Conservation (phyloP, 2,113 vertebrate genomes). For the Regulus satrapa region DNA sequence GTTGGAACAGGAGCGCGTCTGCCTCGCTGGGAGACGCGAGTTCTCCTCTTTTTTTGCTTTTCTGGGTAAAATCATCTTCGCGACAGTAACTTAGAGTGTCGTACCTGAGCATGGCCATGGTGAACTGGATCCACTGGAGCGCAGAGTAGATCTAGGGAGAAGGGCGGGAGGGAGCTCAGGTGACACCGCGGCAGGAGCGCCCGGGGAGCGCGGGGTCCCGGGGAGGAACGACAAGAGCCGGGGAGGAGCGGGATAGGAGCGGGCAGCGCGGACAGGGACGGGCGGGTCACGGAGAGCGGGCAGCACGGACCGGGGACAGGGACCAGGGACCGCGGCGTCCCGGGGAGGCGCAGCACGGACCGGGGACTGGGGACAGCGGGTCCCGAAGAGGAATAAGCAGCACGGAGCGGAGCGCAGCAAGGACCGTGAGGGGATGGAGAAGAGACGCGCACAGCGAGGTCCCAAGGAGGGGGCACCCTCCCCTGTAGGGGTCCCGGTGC, state of each 20-base stretch:
- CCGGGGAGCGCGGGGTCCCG: too few species aligned
- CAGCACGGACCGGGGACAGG: background rate
- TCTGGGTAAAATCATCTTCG: background rate
- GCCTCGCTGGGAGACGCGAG: background rate
- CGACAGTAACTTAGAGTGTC: background rate
- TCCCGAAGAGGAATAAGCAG: background rate
- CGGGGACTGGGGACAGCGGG: background rate
- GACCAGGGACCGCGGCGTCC: background rate
- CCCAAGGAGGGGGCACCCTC: background rate
- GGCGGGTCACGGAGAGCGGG: background rate
- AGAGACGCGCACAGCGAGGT: background rate
- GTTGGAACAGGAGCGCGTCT: background rate
- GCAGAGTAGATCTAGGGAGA: constrained; percentile 60
- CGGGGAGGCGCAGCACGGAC: background rate
- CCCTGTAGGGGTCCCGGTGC: background rate
- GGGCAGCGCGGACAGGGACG: background rate
- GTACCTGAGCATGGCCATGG: constrained; percentile 74
- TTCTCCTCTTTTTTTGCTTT: background rate
- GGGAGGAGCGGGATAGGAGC: background rate
- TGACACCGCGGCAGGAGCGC: background rate
- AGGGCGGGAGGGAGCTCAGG: background rate
- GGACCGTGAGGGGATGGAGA: background rate
- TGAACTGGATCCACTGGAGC: constrained; percentile 76
- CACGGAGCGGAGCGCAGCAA: background rate
- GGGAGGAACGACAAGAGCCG: background rate